A percentile compares a stretch with the other conserved stretches of the same genome.
Conservation (phyloP, 2,113 vertebrate genomes). For the Epinephelus moara region DNA sequence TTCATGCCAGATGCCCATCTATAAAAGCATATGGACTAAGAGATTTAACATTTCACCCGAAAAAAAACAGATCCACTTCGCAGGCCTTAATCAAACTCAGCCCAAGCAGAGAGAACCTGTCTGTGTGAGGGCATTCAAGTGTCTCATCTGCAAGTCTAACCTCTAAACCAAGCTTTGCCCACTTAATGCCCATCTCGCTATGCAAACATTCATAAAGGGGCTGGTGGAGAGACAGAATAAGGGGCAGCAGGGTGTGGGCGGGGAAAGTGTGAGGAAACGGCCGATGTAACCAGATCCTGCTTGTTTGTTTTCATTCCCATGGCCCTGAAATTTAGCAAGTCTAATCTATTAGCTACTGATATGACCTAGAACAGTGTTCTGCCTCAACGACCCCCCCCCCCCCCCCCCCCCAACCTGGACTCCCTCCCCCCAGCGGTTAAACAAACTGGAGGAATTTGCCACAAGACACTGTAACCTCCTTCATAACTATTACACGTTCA, state of each 20-base stretch:
- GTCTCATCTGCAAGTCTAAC: conserved; percentile 68
- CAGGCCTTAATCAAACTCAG: conserved; percentile 64
- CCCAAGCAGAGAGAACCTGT: conserved; percentile 51
- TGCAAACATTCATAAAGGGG: conserved; percentile 60
- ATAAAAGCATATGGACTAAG: conserved; percentile 49
- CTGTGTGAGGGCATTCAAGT: conserved; percentile 38
- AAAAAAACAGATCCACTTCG: conserved; percentile 49
- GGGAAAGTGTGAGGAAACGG: conserved; percentile 45
- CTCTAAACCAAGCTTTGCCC: conserved; percentile 60
- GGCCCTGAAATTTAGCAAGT: conserved; percentile 79
- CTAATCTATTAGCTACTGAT: conserved; percentile 71
- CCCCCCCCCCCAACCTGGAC: too few species aligned
- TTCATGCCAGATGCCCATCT: conserved; percentile 63
- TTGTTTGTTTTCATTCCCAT: conserved; percentile 83
- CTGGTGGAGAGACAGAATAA: conserved; percentile 16
- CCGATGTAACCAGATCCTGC: conserved; percentile 67
- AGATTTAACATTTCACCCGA: conserved; percentile 53
- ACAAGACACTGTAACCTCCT: conserved; percentile 39
- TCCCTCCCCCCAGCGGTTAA: conserved; percentile 26
- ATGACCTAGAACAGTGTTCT: conserved; percentile 64
- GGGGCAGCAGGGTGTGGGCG: background rate
- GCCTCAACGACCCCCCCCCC: conserved; percentile 42
- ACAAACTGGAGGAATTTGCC: conserved; percentile 48
- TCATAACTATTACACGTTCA: conserved; percentile 44
- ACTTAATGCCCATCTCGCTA: conserved; percentile 48